Base-by-base conservation (phyloP, 2,113 vertebrate species). In the Nibea coibor region DNA sequence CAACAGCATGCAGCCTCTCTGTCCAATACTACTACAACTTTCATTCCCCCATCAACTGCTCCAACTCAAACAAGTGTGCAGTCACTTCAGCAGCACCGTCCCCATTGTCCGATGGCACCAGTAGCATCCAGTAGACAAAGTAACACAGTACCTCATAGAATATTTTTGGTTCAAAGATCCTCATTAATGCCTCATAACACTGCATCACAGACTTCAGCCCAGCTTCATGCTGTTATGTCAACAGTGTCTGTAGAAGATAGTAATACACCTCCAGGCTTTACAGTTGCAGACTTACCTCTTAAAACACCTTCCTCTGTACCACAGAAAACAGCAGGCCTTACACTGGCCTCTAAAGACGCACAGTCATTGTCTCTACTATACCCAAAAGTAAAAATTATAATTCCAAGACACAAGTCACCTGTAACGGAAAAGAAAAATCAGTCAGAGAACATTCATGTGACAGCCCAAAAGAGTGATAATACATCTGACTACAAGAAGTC, bases 101-200 rank as follows among this genome's bases (percentile, higher is more conserved):
- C 17, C 20, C 9, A 10, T 63, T 31, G 28, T 48, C 4, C 22
- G 22, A 31, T 43, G 24, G n/a, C 42, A n/a, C 26, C 16, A 0
- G 5, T 35, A n/a, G 14, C 45, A 20, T 6, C 28, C 5, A 70
- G 35, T 19, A 35, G 50, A 35, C 14, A 0, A 0, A 12, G 2
- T 35, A 47, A 53, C 0, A 1, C 15, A 7, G 5, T 17, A 14
- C 17, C 67, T 50, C 20, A 45, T 24, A 85, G 75, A 69, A 79
- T 89, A 19, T 69, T 83, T 47, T 19, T 88, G 35, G n/a, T 88
- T 20, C 69, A 83, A 58, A 69, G 68, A 57, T 43, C 39, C 6
- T 68, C 78, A 1, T 14, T 26, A 12, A 35, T 3, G 19, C 31
- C 61, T 58, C 24, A 15, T 10, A 78, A 76, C 50, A 19, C 26